These are phyloP conservation scores for Semotilus atromaculatus DNA, from an alignment of 2,797 vertebrate species.

Conservation along the genomic window DNA sequence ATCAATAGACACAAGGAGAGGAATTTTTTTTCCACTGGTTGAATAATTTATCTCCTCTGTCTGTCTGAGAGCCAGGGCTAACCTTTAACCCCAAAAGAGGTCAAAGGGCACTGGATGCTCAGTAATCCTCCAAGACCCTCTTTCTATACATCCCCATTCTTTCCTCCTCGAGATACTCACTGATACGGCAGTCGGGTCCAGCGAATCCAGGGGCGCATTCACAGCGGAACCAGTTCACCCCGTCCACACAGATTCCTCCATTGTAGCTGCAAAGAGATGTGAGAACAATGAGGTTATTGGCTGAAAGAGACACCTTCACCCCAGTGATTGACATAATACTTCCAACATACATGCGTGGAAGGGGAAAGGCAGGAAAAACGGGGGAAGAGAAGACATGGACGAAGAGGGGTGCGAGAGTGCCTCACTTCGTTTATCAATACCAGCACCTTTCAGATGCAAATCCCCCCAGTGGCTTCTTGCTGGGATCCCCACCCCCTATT, in stretches of 20 bases:
- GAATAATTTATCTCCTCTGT: slow-evolving; percentile 77
- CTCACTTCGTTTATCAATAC: slow-evolving; percentile 80
- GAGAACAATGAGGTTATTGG: background rate
- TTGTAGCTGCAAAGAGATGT: slow-evolving; percentile 84
- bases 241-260: slow-evolving; percentile 94
- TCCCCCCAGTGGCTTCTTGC: slow-evolving; percentile 71
- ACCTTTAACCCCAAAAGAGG: slow-evolving; percentile 70
- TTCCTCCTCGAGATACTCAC: slow-evolving; percentile 80
- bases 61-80: slow-evolving; percentile 67
- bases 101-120: slow-evolving; percentile 61
- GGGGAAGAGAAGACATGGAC: slow-evolving; percentile 18
- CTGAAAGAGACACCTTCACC: background rate
- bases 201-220: slow-evolving; percentile 95
- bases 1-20: slow-evolving; percentile 52
- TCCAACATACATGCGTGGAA: slow-evolving; percentile 18
- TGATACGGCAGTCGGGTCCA: slow-evolving; percentile 97
- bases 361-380: slow-evolving; percentile 40
- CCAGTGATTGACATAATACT: slow-evolving; percentile 20
- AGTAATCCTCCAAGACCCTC: slow-evolving; percentile 50
- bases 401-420: slow-evolving; percentile 54
- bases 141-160: slow-evolving; percentile 23
- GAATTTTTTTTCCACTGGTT: slow-evolving; percentile 74
- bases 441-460: slow-evolving; percentile 79
- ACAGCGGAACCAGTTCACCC: slow-evolving; percentile 98
- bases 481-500: slow-evolving; percentile 64